A percentile compares a stretch with the other conserved stretches of the same genome.
These are phyloP conservation scores for Lasioglossum villosulum DNA, from an alignment of 2,888 invertebrate genomes.

Conservation along the genomic window DNA sequence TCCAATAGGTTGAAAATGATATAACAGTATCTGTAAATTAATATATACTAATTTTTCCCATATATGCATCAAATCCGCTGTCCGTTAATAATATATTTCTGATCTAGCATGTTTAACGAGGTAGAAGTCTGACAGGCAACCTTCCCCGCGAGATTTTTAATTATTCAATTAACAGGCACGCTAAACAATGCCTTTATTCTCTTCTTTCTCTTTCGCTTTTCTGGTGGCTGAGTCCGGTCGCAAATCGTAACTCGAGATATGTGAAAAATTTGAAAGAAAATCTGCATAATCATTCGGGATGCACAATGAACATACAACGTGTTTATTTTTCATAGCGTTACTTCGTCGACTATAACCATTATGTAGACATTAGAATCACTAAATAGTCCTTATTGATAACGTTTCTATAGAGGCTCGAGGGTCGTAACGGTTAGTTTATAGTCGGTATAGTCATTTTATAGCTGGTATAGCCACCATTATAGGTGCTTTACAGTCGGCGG, in stretches of 20 bases:
- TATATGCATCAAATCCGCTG: too few species aligned
- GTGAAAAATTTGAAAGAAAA: background rate
- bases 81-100: background rate
- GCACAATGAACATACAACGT: background rate
- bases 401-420: background rate
- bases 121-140: background rate
- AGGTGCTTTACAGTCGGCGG: background rate
- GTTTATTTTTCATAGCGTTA: background rate
- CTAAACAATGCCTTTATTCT: background rate
- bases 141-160: background rate
- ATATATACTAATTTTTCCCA: too few species aligned
- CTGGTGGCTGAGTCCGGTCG: background rate
- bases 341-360: background rate
- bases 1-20: too few species aligned
- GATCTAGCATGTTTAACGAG: background rate
- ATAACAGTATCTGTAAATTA: too few species aligned
- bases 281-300: background rate
- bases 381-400: background rate
- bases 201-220: background rate
- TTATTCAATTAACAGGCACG: background rate
- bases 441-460: slow-evolving; percentile 2
- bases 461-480: background rate
- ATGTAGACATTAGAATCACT: background rate
- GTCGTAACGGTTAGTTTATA: slow-evolving; percentile 3
- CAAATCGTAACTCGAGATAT: background rate